Conservation (phyloP, 2,888 invertebrate genomes). For the Stomorhina lunata region DNA sequence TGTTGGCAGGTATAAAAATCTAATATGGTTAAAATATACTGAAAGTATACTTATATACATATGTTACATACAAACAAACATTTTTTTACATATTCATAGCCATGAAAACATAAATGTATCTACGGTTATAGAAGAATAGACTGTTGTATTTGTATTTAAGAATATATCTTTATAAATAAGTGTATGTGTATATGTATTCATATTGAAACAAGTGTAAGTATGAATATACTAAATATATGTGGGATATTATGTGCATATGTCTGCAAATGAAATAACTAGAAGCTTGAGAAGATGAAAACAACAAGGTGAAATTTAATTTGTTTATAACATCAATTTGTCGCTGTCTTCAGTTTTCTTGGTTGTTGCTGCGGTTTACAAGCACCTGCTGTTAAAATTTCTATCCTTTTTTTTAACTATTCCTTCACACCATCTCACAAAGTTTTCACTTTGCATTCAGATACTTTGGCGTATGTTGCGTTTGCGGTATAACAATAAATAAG, state of each 20-base stretch:
- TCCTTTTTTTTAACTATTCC: slow-evolving; percentile 10
- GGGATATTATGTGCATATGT: not conserved
- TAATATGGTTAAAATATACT: slow-evolving; percentile 31
- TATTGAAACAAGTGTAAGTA: not conserved
- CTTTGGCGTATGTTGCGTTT: slow-evolving; percentile 43
- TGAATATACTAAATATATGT: not conserved
- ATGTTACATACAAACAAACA: too few relatives aligned
- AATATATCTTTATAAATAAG: too few relatives aligned
- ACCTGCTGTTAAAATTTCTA: slow-evolving; percentile 57
- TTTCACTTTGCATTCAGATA: not conserved
- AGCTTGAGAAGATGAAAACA: not conserved
- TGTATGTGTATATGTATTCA: not conserved
- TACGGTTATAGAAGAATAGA: not conserved
- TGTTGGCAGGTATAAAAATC: slow-evolving; percentile 54
- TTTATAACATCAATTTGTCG: slow-evolving; percentile 64
- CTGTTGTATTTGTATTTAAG: not conserved
- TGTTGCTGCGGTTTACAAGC: slow-evolving; percentile 50
- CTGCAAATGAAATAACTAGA: not conserved
- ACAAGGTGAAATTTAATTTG: slow-evolving; percentile 52
- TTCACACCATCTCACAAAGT: not conserved
- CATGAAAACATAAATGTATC: not conserved
- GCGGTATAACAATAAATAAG: slow-evolving; percentile 40
- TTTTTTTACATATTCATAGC: too few relatives aligned
- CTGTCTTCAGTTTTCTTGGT: slow-evolving; percentile 44
- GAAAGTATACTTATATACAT: not conserved